Evolutionary conservation across 2,888 invertebrate genomes (phyloP), one percentile per base, ranked within the genome.

Genomic region (Brachypalpus laphriformis): DNA sequence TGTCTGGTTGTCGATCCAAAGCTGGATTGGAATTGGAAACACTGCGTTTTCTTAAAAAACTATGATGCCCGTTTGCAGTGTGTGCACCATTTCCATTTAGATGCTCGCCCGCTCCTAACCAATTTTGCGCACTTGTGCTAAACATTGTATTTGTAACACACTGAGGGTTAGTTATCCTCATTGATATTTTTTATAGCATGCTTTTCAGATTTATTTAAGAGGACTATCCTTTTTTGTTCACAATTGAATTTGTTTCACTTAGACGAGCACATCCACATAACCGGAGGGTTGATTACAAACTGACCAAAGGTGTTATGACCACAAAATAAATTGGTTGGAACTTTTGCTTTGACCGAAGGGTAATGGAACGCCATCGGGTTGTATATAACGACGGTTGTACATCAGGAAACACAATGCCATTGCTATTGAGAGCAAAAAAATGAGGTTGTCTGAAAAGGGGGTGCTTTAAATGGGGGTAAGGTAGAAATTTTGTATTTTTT

Each of bases 11-110:
- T 16, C 90, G 88, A 61, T 91, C 91, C 86, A 91, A 82, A n/a
- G 90, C 87, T 59, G 91, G 91, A 90, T 92, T 92, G 3, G 92
- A 92, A 87, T 89, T 91, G 20, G 90, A 89, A 72, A 90, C 81
- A 76, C 90, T 90, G 63, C 91, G 91, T 83, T 90, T 90, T 61
- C 89, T 91, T 85, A 89, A 86, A 88, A 88, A 91, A 0, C 63
- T 65, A 25, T 85, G 65, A 63, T 83, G 65, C 7, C 87, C 80
- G n/a, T 57, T 83, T 25, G 51, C 34, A 8, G 71, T 61, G 6
- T 77, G 81, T 9, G 31, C 51, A 63, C 51, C 45, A 37, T 83
- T 74, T 6, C 40, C 34, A 25, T 70, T 61, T 37, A 56, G 45
- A 28, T 77, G 65, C 51, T 81, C 81, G 68, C 89, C 89, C 87